A percentile compares a stretch with the other conserved stretches of the same genome.
phyloP scores from a whole-genome alignment of 1,140 invertebrate species.

The Nylanderia fulva region DNA sequence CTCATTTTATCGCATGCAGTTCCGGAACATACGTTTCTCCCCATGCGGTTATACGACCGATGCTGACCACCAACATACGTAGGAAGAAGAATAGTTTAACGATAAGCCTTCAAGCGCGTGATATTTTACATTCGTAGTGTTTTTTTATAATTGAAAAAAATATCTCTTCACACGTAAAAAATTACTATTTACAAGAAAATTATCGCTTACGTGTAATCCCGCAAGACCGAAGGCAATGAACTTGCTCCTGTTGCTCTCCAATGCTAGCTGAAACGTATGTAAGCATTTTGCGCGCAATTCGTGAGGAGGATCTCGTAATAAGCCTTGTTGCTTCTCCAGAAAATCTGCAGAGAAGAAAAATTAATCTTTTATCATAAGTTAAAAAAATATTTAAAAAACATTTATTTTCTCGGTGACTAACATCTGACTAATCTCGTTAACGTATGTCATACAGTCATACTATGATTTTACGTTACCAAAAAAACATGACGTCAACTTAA shows the following conservation, averaged over 20 bases:
- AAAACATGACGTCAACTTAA: background rate
- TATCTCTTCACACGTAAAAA: background rate
- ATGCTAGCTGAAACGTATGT: conserved; percentile 92
- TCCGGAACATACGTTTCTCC: conserved; percentile 58
- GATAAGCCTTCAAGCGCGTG: background rate
- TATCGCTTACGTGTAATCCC: conserved; percentile 92
- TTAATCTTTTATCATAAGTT: background rate
- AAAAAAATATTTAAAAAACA: background rate
- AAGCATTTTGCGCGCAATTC: conserved; percentile 94
- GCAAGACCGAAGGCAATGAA: conserved; percentile 92
- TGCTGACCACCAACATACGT: background rate
- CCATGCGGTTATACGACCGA: conserved; percentile 37
- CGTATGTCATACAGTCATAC: background rate
- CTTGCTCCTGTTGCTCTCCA: conserved; percentile 94
- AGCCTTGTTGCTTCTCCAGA: conserved; percentile 92
- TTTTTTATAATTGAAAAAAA: background rate
- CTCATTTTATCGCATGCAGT: conserved; percentile 63
- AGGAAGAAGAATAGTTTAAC: background rate
- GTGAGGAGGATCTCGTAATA: conserved; percentile 92
- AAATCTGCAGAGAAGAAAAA: conserved; percentile 88
- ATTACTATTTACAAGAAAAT: background rate
- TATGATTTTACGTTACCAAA: background rate
- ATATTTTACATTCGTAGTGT: background rate
- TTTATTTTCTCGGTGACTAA: background rate
- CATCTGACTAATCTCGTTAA: background rate